A percentile compares a stretch with the other conserved stretches of the same genome.
Conservation (phyloP, 2,113 vertebrate species). For the Hypanus sabinus region DNA sequence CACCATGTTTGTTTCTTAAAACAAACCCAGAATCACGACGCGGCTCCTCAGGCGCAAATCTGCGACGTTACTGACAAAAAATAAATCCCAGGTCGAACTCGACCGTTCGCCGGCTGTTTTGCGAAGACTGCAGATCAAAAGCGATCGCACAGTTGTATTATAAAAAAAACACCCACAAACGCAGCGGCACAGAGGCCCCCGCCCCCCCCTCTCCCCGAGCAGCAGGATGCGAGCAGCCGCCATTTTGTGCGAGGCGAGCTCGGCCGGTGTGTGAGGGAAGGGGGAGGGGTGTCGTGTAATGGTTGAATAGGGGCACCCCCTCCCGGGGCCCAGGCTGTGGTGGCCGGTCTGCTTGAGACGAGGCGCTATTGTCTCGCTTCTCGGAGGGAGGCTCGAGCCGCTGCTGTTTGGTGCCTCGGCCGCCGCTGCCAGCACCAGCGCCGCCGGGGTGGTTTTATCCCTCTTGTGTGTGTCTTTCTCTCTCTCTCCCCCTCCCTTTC, state of each 20-base stretch:
- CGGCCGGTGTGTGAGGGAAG: neutral
- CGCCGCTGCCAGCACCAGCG: neutral
- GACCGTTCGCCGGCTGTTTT: too few relatives aligned
- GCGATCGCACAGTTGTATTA: too few relatives aligned
- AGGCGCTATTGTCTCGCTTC: conserved; percentile 36
- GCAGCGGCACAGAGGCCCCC: neutral
- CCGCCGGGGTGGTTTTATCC: neutral
- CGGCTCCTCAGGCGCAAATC: neutral
- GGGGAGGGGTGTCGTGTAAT: conserved; percentile 32
- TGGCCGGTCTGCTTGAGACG: conserved; percentile 30
- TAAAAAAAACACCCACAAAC: neutral
- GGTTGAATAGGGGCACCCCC: conserved; percentile 33
- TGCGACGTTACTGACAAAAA: neutral
- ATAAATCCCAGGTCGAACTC: neutral
- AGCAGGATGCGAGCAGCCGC: neutral
- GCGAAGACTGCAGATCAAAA: too few relatives aligned
- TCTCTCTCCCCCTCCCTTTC: neutral
- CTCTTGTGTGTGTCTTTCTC: neutral
- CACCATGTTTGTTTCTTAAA: neutral
- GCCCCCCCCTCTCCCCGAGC: neutral
- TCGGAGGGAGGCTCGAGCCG: conserved; percentile 33
- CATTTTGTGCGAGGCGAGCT: conserved; percentile 9
- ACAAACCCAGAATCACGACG: neutral
- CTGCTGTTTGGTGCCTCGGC: neutral
- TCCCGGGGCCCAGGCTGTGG: conserved; percentile 6